Evolutionary conservation across 2,797 vertebrate species (phyloP).

Genomic region (Macropus fuliginosus): DNA sequence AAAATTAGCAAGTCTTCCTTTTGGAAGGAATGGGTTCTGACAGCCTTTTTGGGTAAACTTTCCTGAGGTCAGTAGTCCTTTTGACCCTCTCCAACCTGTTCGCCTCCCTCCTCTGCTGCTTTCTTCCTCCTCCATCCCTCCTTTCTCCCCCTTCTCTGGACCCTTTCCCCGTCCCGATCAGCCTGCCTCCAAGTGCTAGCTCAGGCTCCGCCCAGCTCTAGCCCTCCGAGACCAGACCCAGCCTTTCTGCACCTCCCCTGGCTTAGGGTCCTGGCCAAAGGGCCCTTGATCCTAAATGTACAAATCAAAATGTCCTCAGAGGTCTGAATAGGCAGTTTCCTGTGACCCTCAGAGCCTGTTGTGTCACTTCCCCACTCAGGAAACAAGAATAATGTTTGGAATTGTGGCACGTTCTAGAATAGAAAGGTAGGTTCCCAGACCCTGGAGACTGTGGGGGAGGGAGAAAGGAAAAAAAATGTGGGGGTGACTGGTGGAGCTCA

Average conservation of each 20-base stretch:
- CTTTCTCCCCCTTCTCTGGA: too few relatives aligned
- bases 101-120: not conserved
- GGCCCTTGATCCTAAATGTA: not conserved
- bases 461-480: not conserved
- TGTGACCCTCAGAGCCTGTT: not conserved
- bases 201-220: not conserved
- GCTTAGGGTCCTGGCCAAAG: not conserved
- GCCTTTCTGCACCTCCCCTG: not conserved
- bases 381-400: not conserved
- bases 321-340: not conserved
- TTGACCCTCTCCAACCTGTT: not conserved
- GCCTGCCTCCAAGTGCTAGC: not conserved
- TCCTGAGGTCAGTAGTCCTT: not conserved
- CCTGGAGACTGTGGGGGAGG: not conserved
- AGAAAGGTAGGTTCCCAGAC: not conserved
- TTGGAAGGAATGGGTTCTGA: not conserved
- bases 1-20: not conserved
- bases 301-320: not conserved
- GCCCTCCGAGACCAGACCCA: not conserved
- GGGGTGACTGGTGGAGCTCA: not conserved
- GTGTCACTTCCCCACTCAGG: not conserved
- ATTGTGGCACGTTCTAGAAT: not conserved
- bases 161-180: not conserved
- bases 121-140: not conserved
- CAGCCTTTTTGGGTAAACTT: not conserved